Base-by-base conservation (phyloP, 1,140 invertebrate species). In the Apis florea region DNA sequence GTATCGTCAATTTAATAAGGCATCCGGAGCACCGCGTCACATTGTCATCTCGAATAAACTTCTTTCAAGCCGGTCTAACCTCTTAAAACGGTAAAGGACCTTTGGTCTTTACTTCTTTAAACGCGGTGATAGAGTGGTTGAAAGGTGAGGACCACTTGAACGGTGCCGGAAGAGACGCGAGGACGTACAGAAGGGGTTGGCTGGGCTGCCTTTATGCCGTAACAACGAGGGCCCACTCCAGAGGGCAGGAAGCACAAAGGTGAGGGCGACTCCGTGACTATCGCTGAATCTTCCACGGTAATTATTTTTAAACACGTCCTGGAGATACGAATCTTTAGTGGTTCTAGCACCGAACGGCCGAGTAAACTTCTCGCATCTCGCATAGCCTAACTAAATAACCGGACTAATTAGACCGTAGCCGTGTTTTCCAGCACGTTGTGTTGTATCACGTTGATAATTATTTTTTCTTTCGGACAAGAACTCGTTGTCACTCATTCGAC, bases 221-320 rank as follows among this genome's bases (percentile, higher is more conserved):
- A 75, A 73, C 71, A 90, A 91, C 82, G 90, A 92, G 92, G 85
- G 24, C 66, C 87, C 91, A 89, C 90, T 91, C 71, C 64, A 92
- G 82, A 83, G 85, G 74, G 84, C 87, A 85, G 87, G 86, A 87
- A 83, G 87, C 85, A 72, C 83, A 71, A 53, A 85, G 88, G 90
- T 90, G 89, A 92, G 88, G 89, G 79, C 89, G 90, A 92, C 90
- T 94, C 90, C 93, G 93, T 94, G 93, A 93, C 93, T 94, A 94
- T 94, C 93, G 89, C 79, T 86, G 89, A 63, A 93, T 94, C 93
- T 94, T 89, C 79, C 83, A 53, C 86, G 89, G 92, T 93, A 93
- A 94, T 94, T 94, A 94, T 94, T 94, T 94, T 94, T 92, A 94
- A 94, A 94, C 93, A 93, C 92, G 92, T 91, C 91, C 90, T 91